Percentiles rank a stretch among this genome's conserved stretches.
Evolutionary conservation across 2,888 invertebrate species (phyloP).

Genomic region (Tachina lurida): DNA sequence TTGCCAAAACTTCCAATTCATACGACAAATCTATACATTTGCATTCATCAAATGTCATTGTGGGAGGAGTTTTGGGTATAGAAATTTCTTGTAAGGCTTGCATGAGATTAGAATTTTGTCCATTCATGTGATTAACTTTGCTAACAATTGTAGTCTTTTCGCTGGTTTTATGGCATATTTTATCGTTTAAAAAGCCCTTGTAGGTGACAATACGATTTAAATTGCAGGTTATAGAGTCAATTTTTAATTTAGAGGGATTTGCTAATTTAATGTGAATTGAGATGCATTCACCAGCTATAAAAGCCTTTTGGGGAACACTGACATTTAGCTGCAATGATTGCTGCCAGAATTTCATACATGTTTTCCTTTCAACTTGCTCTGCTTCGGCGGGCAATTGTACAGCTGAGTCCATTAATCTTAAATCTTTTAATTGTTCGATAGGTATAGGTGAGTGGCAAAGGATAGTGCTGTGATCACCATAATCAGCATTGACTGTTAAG

Average conservation of each 20-base stretch:
- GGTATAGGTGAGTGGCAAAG: conserved; percentile 19
- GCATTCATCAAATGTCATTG: conserved; percentile 73
- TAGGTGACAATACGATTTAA: conserved; percentile 76
- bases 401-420: conserved; percentile 24
- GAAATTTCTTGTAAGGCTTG: conserved; percentile 76
- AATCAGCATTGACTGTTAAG: conserved; percentile 75
- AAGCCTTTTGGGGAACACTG: conserved; percentile 76
- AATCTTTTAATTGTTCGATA: conserved; percentile 57
- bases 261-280: conserved; percentile 76
- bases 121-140: conserved; percentile 36
- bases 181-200: conserved; percentile 72
- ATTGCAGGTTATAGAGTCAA: conserved; percentile 75
- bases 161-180: conserved; percentile 71
- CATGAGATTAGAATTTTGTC: conserved; percentile 61
- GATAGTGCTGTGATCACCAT: conserved; percentile 58
- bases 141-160: conserved; percentile 67
- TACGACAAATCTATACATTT: conserved; percentile 77
- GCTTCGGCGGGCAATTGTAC: conserved; percentile 31
- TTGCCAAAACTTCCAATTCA: conserved; percentile 77
- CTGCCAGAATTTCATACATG: conserved; percentile 77
- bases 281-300: conserved; percentile 76
- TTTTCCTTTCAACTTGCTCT: conserved; percentile 72
- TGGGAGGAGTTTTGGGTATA: conserved; percentile 75
- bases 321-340: conserved; percentile 76
- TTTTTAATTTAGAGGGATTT: conserved; percentile 74